A percentile compares a stretch with the other conserved stretches of the same genome.
Conservation (phyloP, 2,888 invertebrate species). For the Timema podura region DNA sequence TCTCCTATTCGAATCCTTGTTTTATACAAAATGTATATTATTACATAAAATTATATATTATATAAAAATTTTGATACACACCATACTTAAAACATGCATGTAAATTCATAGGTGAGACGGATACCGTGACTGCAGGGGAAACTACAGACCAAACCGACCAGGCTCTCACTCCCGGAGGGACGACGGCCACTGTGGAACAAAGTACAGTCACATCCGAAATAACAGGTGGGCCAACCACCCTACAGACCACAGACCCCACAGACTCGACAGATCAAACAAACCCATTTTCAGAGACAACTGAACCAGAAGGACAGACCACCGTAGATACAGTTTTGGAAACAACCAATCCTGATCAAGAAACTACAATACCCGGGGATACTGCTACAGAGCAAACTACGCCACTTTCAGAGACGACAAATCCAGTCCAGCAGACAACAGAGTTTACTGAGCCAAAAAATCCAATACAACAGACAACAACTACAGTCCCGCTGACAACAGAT, state of each 20-base stretch:
- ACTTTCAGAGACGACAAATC: conserved; percentile 19
- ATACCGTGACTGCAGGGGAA: too few relatives aligned
- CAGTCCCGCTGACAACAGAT: background rate
- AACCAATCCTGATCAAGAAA: conserved; percentile 22
- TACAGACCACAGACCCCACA: conserved; percentile 16
- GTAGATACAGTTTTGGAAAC: conserved; percentile 13
- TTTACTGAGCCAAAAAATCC: conserved; percentile 21
- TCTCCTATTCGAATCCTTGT: too few relatives aligned
- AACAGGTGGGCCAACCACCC: conserved; percentile 11
- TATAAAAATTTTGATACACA: too few relatives aligned
- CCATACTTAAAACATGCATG: too few relatives aligned
- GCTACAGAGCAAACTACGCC: conserved; percentile 19
- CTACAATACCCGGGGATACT: conserved; percentile 16
- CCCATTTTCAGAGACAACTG: conserved; percentile 6
- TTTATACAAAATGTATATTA: too few relatives aligned
- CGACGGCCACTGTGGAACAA: background rate
- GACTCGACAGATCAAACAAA: background rate
- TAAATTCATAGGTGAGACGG: too few relatives aligned
- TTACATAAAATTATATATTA: too few relatives aligned
- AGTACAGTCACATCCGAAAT: conserved; percentile 16
- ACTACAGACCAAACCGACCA: too few relatives aligned
- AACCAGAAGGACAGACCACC: conserved; percentile 6
- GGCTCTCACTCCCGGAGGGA: too few relatives aligned
- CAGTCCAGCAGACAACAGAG: conserved; percentile 26
- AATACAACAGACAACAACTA: conserved; percentile 30